These are phyloP conservation scores for Eupeodes latifasciatus DNA, from an alignment of 2,888 invertebrate species.

Conservation along the genomic window DNA sequence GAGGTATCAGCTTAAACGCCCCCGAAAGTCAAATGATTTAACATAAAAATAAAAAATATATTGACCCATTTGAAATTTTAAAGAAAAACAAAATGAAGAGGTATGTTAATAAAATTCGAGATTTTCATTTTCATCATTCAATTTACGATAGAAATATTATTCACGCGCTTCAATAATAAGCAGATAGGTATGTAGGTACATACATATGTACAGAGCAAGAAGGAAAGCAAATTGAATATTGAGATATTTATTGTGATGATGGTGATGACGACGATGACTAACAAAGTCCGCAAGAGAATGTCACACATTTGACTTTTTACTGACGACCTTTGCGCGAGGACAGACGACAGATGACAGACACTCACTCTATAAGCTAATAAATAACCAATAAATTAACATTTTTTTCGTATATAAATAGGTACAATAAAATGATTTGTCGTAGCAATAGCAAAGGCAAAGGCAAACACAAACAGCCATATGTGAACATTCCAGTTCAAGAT, in stretches of 20 bases:
- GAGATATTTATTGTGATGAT: slow-evolving; percentile 23
- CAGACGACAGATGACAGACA: slow-evolving; percentile 38
- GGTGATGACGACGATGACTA: slow-evolving; percentile 64
- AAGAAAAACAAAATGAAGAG: background rate
- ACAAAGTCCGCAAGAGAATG: slow-evolving; percentile 69
- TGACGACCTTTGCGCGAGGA: slow-evolving; percentile 72
- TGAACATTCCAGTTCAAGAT: slow-evolving; percentile 55
- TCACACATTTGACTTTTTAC: slow-evolving; percentile 73
- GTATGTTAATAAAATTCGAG: background rate
- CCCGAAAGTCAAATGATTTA: background rate
- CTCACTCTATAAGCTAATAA: slow-evolving; percentile 20
- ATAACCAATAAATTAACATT: slow-evolving; percentile 44
- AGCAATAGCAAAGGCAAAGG: background rate
- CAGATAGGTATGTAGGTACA: background rate
- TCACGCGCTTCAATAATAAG: background rate
- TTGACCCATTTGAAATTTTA: background rate
- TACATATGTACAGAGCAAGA: background rate
- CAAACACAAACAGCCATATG: slow-evolving; percentile 14
- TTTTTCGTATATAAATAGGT: background rate
- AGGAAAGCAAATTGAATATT: background rate
- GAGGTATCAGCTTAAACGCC: background rate
- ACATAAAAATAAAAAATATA: background rate
- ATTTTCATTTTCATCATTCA: background rate
- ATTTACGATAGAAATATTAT: background rate
- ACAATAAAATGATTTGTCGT: slow-evolving; percentile 8